Conservation (phyloP, 2,113 vertebrate genomes). For the Taurulus bubalis region DNA sequence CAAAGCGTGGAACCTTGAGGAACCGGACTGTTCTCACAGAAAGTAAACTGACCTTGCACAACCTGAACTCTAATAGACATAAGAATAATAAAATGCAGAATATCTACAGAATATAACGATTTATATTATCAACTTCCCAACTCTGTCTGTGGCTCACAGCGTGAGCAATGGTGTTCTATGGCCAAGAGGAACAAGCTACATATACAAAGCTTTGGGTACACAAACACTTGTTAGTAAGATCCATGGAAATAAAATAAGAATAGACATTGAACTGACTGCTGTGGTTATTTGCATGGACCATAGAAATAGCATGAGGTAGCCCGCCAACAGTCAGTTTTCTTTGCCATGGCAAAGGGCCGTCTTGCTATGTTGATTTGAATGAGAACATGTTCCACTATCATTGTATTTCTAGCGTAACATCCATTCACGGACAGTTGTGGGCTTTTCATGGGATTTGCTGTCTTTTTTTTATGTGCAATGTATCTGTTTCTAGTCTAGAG, state of each 20-base stretch:
- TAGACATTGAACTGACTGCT: no score
- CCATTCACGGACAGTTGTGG: not conserved
- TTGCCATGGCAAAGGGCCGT: no score
- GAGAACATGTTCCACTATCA: not conserved
- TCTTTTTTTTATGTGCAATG: not conserved
- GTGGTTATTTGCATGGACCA: not conserved
- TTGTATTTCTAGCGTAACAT: not conserved
- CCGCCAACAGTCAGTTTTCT: no score
- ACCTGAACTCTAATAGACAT: no score
- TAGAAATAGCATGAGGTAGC: not conserved
- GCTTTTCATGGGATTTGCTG: not conserved
- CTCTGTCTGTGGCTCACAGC: no score
- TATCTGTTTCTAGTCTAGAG: slow-evolving; percentile 70
- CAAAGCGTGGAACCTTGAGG: no score
- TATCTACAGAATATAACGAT: no score
- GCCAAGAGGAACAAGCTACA: not conserved
- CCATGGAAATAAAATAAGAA: not conserved
- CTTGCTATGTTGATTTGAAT: not conserved
- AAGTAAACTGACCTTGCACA: no score
- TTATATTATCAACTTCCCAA: no score
- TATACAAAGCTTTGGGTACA: not conserved
- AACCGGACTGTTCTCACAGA: no score
- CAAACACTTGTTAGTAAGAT: not conserved
- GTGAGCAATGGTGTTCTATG: not conserved
- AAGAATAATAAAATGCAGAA: no score